Conservation (phyloP, 2,888 invertebrate species). For the Drosophila lacicola region DNA sequence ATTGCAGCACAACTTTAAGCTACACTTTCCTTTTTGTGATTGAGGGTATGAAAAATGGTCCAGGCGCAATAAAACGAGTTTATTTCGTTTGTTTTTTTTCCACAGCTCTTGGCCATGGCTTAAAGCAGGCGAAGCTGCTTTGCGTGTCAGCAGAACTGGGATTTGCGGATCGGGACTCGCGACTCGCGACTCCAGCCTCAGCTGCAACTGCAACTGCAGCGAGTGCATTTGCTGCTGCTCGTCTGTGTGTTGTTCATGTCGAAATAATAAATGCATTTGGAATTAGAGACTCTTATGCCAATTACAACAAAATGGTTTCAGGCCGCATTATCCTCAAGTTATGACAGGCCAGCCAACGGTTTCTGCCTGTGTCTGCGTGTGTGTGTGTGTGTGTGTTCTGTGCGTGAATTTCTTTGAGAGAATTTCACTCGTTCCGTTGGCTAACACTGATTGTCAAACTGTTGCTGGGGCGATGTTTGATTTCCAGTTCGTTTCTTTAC, state of each 20-base stretch:
- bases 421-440: slow-evolving; percentile 13
- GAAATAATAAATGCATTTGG: slow-evolving; percentile 78
- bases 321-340: slow-evolving; percentile 82
- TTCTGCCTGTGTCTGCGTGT: neutral
- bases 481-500: slow-evolving; percentile 39
- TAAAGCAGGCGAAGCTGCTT: slow-evolving; percentile 45
- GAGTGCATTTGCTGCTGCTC: too few relatives aligned
- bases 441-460: slow-evolving; percentile 47
- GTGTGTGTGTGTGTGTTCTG: slow-evolving; percentile 5
- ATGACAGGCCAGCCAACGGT: slow-evolving; percentile 71
- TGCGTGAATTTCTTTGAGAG: slow-evolving; percentile 17
- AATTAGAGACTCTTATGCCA: slow-evolving; percentile 77
- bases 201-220: slow-evolving; percentile 1
- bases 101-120: slow-evolving; percentile 46
- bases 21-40: slow-evolving; percentile 36
- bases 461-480: slow-evolving; percentile 35
- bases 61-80: slow-evolving; percentile 37
- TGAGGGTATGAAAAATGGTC: slow-evolving; percentile 34
- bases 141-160: slow-evolving; percentile 58
- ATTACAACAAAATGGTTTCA: slow-evolving; percentile 81
- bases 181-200: slow-evolving; percentile 15
- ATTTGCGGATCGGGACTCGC: slow-evolving; percentile 8
- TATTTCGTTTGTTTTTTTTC: neutral
- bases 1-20: slow-evolving; percentile 9
- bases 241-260: slow-evolving; percentile 59